Base-by-base conservation (phyloP, 2,797 vertebrate genomes). In the Acipenser ruthenus region DNA sequence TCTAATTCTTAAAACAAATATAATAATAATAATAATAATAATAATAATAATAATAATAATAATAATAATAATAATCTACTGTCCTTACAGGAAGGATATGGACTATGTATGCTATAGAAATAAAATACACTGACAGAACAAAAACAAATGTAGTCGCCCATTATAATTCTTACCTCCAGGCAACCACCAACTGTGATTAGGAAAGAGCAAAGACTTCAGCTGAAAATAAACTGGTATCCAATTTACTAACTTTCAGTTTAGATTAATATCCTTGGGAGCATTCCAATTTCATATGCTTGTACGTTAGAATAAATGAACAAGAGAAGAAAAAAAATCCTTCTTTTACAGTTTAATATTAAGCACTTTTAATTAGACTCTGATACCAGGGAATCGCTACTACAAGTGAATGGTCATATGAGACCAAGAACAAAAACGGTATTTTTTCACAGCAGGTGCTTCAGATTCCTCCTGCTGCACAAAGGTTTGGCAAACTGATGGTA, bases 401-500 rank as follows among this genome's bases (percentile, higher is more conserved):
- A 63, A 61, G 18, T 10, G 12, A 49, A 50, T 4, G 52, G 13
- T 10, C 18, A n/a, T 53, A 47, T 37, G 47, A 56, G 50, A 11
- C 47, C 56, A 63, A 63, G 50, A 51, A 12, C 15, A 37, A 48
- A 56, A 49, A 13, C 8, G 58, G 60, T 15, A 37, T 37, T 49
- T 13, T 13, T 3, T 10, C 55, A 10, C 6, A n/a, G 55, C 12
- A n/a, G 55, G 55, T 58, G 55, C 10, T 58, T 58, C 12, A n/a
- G 55, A 58, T 58, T 10, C 12, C 55, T 58, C 12, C 12, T 6
- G 6, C 6, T 6, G 12, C 55, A 58, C 10, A 10, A 6, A 58
- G 23, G 23, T 37, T 37, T 37, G 23, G 11, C 37, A 70, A 68
- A 63, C 37, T 50, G 37, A 68, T 50, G 52, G 49, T 37, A 64